Evolutionary conservation across 2,888 invertebrate species (phyloP).

Genomic region (Dendrolimus pini): DNA sequence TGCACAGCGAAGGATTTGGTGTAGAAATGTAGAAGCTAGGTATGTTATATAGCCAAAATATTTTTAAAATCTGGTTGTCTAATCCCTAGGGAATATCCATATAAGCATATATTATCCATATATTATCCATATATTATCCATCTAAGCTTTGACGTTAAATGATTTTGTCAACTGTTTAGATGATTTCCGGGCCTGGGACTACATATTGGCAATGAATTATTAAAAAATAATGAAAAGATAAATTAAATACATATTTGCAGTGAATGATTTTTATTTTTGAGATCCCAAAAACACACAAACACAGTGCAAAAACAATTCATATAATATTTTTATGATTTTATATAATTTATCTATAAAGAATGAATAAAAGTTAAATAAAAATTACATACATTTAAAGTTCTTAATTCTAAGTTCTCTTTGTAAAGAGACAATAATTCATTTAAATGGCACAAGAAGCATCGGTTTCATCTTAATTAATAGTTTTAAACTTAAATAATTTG

Average conservation of each 20-base stretch:
- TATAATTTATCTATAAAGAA: slow-evolving; percentile 21
- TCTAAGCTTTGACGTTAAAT: no score
- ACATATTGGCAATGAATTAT: no score
- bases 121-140: no score
- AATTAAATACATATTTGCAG: slow-evolving; percentile 29
- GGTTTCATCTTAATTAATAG: slow-evolving; percentile 43
- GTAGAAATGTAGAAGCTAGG: no score
- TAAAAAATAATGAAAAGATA: slow-evolving; percentile 8
- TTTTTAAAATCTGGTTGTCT: no score
- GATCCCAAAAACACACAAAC: slow-evolving; percentile 76
- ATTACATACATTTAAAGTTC: slow-evolving; percentile 21
- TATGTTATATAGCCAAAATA: no score
- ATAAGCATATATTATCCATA: no score
- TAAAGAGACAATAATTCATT: slow-evolving; percentile 24
- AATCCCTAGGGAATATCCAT: no score
- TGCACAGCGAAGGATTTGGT: no score
- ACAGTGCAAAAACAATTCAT: slow-evolving; percentile 46
- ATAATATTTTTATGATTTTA: slow-evolving; percentile 25
- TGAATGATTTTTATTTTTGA: slow-evolving; percentile 71
- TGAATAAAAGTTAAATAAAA: slow-evolving; percentile 21
- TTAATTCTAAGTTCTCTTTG: slow-evolving; percentile 27
- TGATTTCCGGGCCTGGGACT: no score
- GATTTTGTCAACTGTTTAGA: no score
- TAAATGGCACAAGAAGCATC: slow-evolving; percentile 68
- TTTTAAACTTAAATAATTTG: slow-evolving; percentile 17